These are phyloP conservation scores for Vipera ursinii DNA, from an alignment of 2,797 vertebrate species.

Conservation along the genomic window DNA sequence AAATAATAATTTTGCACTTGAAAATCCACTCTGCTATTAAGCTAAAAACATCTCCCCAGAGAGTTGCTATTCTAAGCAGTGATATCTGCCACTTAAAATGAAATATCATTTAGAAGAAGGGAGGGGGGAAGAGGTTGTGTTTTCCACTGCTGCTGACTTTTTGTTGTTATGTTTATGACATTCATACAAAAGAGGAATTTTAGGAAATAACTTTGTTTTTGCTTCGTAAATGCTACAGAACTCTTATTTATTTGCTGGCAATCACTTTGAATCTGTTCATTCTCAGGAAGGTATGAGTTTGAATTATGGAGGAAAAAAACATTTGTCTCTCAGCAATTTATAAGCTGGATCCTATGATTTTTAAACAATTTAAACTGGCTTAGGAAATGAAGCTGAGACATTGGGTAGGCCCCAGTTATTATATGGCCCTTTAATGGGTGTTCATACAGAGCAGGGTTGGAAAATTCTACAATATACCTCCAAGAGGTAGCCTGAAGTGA, in stretches of 20 bases:
- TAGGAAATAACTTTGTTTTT: slow-evolving; percentile 39
- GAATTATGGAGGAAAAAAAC: slow-evolving; percentile 29
- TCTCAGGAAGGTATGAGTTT: slow-evolving; percentile 43
- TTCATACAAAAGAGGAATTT: slow-evolving; percentile 43
- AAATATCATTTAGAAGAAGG: slow-evolving; percentile 47
- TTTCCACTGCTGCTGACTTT: slow-evolving; percentile 50
- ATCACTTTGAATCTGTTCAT: slow-evolving; percentile 51
- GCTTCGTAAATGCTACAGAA: slow-evolving; percentile 46
- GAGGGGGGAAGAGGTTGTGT: slow-evolving; percentile 38
- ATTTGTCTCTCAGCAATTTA: slow-evolving; percentile 40
- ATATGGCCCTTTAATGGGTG: neutral
- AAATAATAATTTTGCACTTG: slow-evolving; percentile 37
- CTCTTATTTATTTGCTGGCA: slow-evolving; percentile 51
- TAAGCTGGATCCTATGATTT: slow-evolving; percentile 30
- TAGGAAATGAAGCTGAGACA: neutral
- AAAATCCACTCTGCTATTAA: slow-evolving; percentile 42
- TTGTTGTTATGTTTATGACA: slow-evolving; percentile 62
- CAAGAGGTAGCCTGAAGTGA: neutral
- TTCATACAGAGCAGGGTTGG: neutral
- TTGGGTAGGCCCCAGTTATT: neutral
- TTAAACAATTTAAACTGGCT: neutral
- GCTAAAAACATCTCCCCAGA: slow-evolving; percentile 50
- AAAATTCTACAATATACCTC: neutral
- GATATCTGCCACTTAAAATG: slow-evolving; percentile 48
- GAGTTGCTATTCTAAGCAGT: slow-evolving; percentile 46